These are phyloP conservation scores for Crocuta crocuta DNA, from an alignment of 2,113 vertebrate genomes.

Conservation along the genomic window DNA sequence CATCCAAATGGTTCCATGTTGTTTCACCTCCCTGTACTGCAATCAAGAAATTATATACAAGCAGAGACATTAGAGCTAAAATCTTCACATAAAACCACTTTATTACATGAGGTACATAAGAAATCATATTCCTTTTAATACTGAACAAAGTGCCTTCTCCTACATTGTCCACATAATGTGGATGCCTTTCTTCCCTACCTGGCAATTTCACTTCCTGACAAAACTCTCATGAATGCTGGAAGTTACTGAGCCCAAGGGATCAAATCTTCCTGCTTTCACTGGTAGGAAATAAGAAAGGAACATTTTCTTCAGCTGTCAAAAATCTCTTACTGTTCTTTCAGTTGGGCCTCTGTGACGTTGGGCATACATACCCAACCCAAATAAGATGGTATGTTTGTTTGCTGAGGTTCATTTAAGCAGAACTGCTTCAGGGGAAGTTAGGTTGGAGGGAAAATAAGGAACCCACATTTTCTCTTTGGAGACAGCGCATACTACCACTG, in stretches of 20 bases:
- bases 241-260: background rate
- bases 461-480: background rate
- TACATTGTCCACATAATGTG: background rate
- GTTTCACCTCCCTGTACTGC: background rate
- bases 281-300: background rate
- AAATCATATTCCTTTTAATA: background rate
- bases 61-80: background rate
- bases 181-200: background rate
- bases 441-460: background rate
- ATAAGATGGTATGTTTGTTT: background rate
- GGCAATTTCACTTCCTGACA: background rate
- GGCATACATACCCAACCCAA: too few species aligned
- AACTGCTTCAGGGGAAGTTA: background rate
- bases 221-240: background rate
- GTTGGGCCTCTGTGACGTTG: background rate
- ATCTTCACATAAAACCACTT: background rate
- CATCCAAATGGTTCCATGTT: background rate
- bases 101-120: background rate
- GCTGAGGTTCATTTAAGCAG: background rate
- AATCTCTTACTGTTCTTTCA: background rate
- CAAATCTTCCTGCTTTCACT: background rate
- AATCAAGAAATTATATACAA: background rate
- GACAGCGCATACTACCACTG: background rate
- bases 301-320: background rate
- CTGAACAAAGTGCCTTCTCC: background rate